Evolutionary conservation across 2,797 vertebrate genomes (phyloP), one percentile per base, ranked within the genome.

Genomic region (Momotus momota): DNA sequence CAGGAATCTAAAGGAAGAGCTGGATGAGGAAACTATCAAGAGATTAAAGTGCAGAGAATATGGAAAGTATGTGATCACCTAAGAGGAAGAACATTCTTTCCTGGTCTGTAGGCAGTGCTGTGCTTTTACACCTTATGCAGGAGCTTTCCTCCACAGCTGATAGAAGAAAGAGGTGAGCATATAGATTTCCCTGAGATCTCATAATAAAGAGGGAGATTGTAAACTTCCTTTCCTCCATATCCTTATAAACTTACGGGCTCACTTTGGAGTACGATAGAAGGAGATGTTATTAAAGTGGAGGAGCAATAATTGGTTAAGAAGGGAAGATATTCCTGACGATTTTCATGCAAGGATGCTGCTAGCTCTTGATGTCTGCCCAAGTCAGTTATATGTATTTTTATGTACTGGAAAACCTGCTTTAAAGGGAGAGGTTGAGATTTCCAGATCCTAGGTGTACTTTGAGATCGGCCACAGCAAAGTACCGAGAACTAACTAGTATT

Each of bases 121-220:
- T 70, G 70, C 51, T 55, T 25, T 21, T 38, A 64, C 20, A 25
- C 2, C 4, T 13, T 0, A 4, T 7, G 31, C 2, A 0, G 13
- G 25, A 38, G 5, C 33, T 75, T 60, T 27, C 26, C 7, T 81
- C 55, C 35, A 8, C 78, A 55, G 3, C 14, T 14, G 14, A 6
- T 6, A 41, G 27, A 79, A 33, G 5, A 46, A 23, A 79, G 33
- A n/a, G 15, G 22, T 33, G 27, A 54, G 19, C 0, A 0, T 21
- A 5, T 7, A 49, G 55, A 40, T 20, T 72, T 55, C n/a, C 66
- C 43, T 51, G 58, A 14, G 19, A 23, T 66, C n/a, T 81, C 61
- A 8, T 38, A 49, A 31, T 57, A 81, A 67, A 73, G 12, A 16
- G 2, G 10, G 8, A 14, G 7, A n/a, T 12, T 48, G 49, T 46